phyloP scores from a whole-genome alignment of 2,888 invertebrate genomes.

The Macrosiphum euphorbiae region DNA sequence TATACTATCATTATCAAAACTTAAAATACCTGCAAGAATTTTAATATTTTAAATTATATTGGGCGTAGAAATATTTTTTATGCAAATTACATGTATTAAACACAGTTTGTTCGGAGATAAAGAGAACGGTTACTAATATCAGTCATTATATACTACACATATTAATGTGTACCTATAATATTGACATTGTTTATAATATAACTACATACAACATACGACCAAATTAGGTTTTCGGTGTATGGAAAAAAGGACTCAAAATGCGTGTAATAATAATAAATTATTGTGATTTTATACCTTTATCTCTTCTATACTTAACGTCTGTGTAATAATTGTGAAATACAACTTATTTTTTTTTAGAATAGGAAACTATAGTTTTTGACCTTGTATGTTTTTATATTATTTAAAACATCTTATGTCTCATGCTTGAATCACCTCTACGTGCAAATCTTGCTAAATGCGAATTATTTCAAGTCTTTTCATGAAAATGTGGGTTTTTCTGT shows the following conservation, averaged over 20 bases:
- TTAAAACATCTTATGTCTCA: constrained; percentile 41
- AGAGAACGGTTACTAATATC: constrained; percentile 11
- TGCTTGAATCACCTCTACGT: background rate
- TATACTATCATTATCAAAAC: constrained; percentile 29
- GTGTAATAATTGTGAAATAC: background rate
- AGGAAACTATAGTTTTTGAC: background rate
- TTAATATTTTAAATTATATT: constrained; percentile 43
- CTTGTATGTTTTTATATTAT: constrained; percentile 54
- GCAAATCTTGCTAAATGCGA: constrained; percentile 40
- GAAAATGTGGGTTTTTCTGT: constrained; percentile 48
- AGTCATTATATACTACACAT: background rate
- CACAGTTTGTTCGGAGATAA: background rate
- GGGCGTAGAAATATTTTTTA: constrained; percentile 18
- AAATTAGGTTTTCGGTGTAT: background rate
- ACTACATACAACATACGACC: background rate
- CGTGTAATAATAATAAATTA: background rate
- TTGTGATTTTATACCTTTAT: background rate
- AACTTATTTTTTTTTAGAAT: background rate
- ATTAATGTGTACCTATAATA: background rate
- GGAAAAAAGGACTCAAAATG: background rate
- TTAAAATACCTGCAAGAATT: constrained; percentile 43
- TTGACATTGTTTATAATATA: background rate
- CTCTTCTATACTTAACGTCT: background rate
- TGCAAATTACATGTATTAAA: constrained; percentile 30
- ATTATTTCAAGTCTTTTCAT: constrained; percentile 42